phyloP scores from a whole-genome alignment of 2,888 invertebrate species.

The Macrosoma leucophasiata region DNA sequence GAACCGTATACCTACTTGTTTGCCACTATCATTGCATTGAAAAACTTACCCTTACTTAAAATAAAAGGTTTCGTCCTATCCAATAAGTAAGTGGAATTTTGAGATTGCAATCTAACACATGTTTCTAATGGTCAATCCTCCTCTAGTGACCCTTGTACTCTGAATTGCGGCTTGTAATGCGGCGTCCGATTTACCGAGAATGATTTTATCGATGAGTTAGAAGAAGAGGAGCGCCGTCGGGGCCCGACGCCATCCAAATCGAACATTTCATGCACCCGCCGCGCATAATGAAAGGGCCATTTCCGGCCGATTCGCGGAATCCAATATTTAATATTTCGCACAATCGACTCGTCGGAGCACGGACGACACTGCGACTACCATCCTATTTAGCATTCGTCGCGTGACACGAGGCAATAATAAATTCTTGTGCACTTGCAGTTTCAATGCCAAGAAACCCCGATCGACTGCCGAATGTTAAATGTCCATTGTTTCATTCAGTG shows the following conservation, averaged over 20 bases:
- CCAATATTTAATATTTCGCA: slow-evolving; percentile 44
- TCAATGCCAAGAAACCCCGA: slow-evolving; percentile 64
- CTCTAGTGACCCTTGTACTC: no score
- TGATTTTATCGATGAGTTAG: slow-evolving; percentile 47
- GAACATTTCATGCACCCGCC: slow-evolving; percentile 60
- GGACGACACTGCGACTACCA: slow-evolving; percentile 36
- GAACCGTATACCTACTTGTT: no score
- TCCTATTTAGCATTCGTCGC: slow-evolving; percentile 60
- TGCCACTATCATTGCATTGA: no score
- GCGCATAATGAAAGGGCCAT: slow-evolving; percentile 63
- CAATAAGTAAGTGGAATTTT: no score
- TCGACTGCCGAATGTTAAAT: slow-evolving; percentile 65
- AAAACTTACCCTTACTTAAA: no score
- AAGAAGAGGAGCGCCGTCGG: slow-evolving; percentile 39
- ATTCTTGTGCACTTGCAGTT: slow-evolving; percentile 74
- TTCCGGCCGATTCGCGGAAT: slow-evolving; percentile 66
- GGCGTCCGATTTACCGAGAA: slow-evolving; percentile 27
- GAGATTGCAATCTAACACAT: no score
- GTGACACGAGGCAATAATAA: slow-evolving; percentile 57
- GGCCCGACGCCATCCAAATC: slow-evolving; percentile 50
- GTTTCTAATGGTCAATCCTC: no score
- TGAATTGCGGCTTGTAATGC: no score
- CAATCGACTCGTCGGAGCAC: slow-evolving; percentile 40
- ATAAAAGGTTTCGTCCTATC: no score
- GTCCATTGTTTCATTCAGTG: slow-evolving; percentile 45